These are phyloP conservation scores for Apantesis nais DNA, from an alignment of 2,888 invertebrate genomes.

Conservation along the genomic window DNA sequence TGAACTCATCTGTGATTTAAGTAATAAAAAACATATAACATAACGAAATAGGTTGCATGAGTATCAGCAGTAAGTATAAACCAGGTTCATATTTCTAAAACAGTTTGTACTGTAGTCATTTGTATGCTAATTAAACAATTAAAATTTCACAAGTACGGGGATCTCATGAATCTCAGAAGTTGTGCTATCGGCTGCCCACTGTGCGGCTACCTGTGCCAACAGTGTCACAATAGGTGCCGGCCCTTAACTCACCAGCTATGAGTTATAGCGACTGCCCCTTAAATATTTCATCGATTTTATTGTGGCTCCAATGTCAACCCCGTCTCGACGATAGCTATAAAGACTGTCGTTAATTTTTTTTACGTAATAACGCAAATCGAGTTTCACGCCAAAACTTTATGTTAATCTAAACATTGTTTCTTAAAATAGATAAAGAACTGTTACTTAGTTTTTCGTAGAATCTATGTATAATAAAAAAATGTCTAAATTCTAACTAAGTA, in stretches of 20 bases:
- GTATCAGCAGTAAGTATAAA: neutral
- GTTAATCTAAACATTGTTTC: conserved; percentile 40
- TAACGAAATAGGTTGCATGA: neutral
- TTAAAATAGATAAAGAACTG: conserved; percentile 25
- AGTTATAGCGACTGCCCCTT: conserved; percentile 75
- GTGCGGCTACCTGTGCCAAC: conserved; percentile 76
- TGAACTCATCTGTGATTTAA: neutral
- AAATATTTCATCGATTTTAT: conserved; percentile 86
- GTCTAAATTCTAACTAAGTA: conserved; percentile 3
- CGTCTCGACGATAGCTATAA: conserved; percentile 79
- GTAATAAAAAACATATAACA: neutral
- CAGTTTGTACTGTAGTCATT: conserved; percentile 34
- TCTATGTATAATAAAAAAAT: conserved; percentile 6
- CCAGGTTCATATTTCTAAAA: conserved; percentile 16
- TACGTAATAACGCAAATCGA: conserved; percentile 67
- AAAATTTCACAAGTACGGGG: conserved; percentile 51
- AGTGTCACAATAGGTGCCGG: conserved; percentile 63
- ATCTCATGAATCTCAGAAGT: conserved; percentile 46
- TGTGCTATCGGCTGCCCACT: conserved; percentile 62
- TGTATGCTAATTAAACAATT: conserved; percentile 54
- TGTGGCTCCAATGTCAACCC: conserved; percentile 84
- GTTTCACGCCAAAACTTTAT: conserved; percentile 65
- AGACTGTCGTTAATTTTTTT: conserved; percentile 69
- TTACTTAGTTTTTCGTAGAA: conserved; percentile 14
- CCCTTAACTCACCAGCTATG: conserved; percentile 68